Base-by-base conservation (phyloP, 2,797 vertebrate species). In the Sebastes variabilis region DNA sequence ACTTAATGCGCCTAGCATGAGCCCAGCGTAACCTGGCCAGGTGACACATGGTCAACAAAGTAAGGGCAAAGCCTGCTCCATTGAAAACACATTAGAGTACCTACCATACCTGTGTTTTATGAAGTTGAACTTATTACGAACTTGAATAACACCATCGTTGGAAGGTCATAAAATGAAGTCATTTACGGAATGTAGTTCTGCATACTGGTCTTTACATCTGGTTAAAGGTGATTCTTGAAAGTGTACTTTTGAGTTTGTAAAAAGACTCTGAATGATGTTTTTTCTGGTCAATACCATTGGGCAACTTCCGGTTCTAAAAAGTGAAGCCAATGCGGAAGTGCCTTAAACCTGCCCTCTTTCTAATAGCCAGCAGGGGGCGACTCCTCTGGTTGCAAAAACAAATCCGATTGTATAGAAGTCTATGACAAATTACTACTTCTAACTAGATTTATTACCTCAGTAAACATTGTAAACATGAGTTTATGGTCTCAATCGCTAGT, bases 371-470 rank as follows among this genome's bases (percentile, higher is more conserved):
- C 18, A 49, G 8, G 18, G 18, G 46, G 8, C 46, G 18, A 49
- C 46, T 49, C 46, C 2, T 20, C 46, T 49, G 46, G 46, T 20
- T 49, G 3, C 18, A 49, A 49, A 20, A 46, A 46, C 6, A 46
- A 46, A 0, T 2, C 3, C 0, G 1, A 0, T 18, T 46, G 16
- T 46, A 46, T 18, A 46, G 7, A 46, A 46, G 16, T 46, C 42
- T 46, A 46, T 46, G 0, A 46, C 16, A 46, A 46, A 46, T 18
- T 46, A 46, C 42, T 18, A 46, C 42, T 46, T 46, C 16, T 46
- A 0, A 46, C 42, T 46, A 18, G 42, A 46, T 18, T 18, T 46
- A 46, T 46, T 46, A 46, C 16, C 16, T 46, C 42, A 46, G 42
- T 18, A 46, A 46, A 46, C 42, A 46, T 46, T 16, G 1, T 46